Evolutionary conservation across 1,140 invertebrate genomes (phyloP).

Genomic region (Drosophila jambulina): DNA sequence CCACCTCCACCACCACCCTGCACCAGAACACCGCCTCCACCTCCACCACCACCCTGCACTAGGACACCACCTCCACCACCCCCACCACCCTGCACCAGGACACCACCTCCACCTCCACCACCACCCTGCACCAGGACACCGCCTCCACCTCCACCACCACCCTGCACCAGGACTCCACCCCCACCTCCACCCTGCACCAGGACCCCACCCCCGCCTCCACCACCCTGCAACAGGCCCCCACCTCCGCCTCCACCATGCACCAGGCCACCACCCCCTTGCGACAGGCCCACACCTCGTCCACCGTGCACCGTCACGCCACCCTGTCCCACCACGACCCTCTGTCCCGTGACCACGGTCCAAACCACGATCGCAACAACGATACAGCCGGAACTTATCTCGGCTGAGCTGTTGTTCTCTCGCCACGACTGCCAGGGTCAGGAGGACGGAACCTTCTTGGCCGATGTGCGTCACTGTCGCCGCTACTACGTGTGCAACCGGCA

Average conservation of each 20-base stretch:
- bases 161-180: slow-evolving; percentile 1
- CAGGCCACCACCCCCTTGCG: not conserved
- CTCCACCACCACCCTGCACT: not conserved
- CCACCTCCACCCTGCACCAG: not conserved
- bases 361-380: not conserved
- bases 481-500: slow-evolving; percentile 53
- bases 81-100: not conserved
- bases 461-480: slow-evolving; percentile 52
- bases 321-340: not conserved
- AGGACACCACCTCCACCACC: not conserved
- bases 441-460: slow-evolving; percentile 45
- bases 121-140: not conserved
- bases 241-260: not conserved
- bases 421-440: slow-evolving; percentile 30
- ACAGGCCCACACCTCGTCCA: not conserved
- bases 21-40: slow-evolving; percentile 2
- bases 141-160: not conserved
- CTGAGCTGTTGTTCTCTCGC: slow-evolving; percentile 3
- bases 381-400: rapidly evolving
- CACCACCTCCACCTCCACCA: not conserved
- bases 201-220: not conserved
- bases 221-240: slow-evolving; percentile 2
- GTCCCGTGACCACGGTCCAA: not conserved
- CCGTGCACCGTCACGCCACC: not conserved
- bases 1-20: not conserved